Evolutionary conservation across 2,797 vertebrate species (phyloP), one percentile per base, ranked within the genome.

Genomic region (Cyclopterus lumpus): DNA sequence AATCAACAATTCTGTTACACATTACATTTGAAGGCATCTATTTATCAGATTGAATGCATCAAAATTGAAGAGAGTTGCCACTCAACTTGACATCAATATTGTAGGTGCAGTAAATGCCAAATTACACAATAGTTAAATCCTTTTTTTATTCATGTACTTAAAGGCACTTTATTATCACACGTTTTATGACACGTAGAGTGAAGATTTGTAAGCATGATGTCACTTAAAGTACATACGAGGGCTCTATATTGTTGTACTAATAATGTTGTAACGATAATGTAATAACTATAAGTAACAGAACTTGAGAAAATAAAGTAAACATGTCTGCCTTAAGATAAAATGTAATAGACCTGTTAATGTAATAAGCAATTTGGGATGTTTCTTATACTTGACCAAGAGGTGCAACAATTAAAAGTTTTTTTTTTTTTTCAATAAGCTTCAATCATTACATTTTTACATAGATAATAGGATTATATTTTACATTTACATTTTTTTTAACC

Each of bases 121-220:
- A 53, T 53, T 24, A 53, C 51, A 53, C 51, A 26, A 53, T 26
- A 53, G 22, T 12, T 53, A 32, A 57, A 20, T 15, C 28, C 26
- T 48, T n/a, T 9, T n/a, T n/a, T 49, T 48, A 67, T 61, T 67
- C 18, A 72, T 79, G 65, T 48, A 67, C 71, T 80, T 71, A 86
- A 90, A 90, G 87, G 91, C 87, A 91, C 86, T 87, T 90, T n/a
- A 48, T 24, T 30, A 22, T 75, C 59, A 65, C 24, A 36, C 63
- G 64, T 48, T 53, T 40, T n/a, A 57, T 53, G 20, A 18, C n/a
- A 54, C n/a, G 42, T 28, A 59, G 28, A 59, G 54, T 36, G 61
- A 24, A 67, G 28, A 51, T 22, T 7, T 71, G 46, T 66, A 48
- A n/a, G 30, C 44, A 54, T 42, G 28, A 73, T 58, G 38, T 64